Conservation (phyloP, 2,888 invertebrate species). For the Dorcus parallelipipedus region DNA sequence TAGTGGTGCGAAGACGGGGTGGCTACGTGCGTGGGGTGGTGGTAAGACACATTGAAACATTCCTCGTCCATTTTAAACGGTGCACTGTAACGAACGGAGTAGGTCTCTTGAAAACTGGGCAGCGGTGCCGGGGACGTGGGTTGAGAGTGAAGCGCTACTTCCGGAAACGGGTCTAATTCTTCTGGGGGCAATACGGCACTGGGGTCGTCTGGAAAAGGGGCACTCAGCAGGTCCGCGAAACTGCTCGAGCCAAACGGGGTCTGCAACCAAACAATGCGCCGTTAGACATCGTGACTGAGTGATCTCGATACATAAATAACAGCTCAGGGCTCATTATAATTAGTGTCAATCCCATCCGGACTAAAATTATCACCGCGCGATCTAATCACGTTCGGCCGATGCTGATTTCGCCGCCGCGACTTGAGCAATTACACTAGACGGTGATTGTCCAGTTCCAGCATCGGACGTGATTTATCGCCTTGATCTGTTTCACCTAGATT, state of each 20-base stretch:
- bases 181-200: slow-evolving; percentile 62
- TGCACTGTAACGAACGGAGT: slow-evolving; percentile 70
- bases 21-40: slow-evolving; percentile 55
- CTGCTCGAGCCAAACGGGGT: slow-evolving; percentile 74
- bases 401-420: slow-evolving; percentile 9
- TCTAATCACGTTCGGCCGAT: slow-evolving; percentile 22
- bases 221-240: slow-evolving; percentile 74
- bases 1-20: slow-evolving; percentile 56
- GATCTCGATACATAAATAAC: slow-evolving; percentile 26
- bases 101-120: slow-evolving; percentile 87
- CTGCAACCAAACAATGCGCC: slow-evolving; percentile 54
- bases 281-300: slow-evolving; percentile 19
- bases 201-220: slow-evolving; percentile 70
- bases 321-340: slow-evolving; percentile 25
- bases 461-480: slow-evolving; percentile 32
- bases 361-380: slow-evolving; percentile 29
- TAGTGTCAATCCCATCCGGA: slow-evolving; percentile 22
- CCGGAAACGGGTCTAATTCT: slow-evolving; percentile 72
- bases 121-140: slow-evolving; percentile 51
- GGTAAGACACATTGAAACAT: slow-evolving; percentile 66
- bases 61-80: slow-evolving; percentile 84
- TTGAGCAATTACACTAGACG: slow-evolving; percentile 14
- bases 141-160: slow-evolving; percentile 54
- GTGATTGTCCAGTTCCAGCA: slow-evolving; percentile 19
- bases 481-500: slow-evolving; percentile 35